These are phyloP conservation scores for Drosophila nannoptera DNA, from an alignment of 1,140 invertebrate species.

Conservation along the genomic window DNA sequence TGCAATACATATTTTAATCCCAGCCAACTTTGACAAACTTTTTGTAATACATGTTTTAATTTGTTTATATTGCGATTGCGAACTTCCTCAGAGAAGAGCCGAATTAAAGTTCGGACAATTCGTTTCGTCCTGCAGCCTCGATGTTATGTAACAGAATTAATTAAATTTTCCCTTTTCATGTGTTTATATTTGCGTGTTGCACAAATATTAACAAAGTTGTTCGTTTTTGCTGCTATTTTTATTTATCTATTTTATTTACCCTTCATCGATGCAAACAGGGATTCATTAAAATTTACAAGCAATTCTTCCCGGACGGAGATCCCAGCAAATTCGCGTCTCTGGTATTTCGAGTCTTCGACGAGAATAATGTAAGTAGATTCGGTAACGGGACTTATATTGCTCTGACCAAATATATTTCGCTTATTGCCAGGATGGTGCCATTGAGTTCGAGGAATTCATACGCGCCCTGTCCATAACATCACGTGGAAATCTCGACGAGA, in stretches of 20 bases:
- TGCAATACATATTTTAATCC: too few relatives aligned
- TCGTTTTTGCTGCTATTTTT: background rate
- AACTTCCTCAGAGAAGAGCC: too few relatives aligned
- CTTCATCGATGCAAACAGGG: slow-evolving; percentile 82
- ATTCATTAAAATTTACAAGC: slow-evolving; percentile 99
- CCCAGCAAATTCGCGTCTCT: slow-evolving; percentile 97
- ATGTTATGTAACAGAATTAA: too few relatives aligned
- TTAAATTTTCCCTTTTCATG: too few relatives aligned
- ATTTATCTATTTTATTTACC: slow-evolving; percentile 6
- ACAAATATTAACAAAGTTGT: background rate
- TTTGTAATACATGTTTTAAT: too few relatives aligned
- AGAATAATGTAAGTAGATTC: slow-evolving; percentile 93
- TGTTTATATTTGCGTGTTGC: too few relatives aligned
- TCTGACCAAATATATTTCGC: background rate
- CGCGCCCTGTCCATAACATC: slow-evolving; percentile 96
- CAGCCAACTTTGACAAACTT: too few relatives aligned
- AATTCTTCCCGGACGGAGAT: slow-evolving; percentile 99
- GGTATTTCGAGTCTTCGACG: slow-evolving; percentile 99
- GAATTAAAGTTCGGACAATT: too few relatives aligned
- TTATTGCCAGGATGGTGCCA: slow-evolving; percentile 90
- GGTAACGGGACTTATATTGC: background rate
- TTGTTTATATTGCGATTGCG: too few relatives aligned
- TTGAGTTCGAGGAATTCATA: slow-evolving; percentile 98
- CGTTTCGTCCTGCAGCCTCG: too few relatives aligned
- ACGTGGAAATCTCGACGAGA: slow-evolving; percentile 96